Evolutionary conservation across 1,140 invertebrate genomes (phyloP), one percentile per base, ranked within the genome.

Genomic region (Agraylea sexmaculata): DNA sequence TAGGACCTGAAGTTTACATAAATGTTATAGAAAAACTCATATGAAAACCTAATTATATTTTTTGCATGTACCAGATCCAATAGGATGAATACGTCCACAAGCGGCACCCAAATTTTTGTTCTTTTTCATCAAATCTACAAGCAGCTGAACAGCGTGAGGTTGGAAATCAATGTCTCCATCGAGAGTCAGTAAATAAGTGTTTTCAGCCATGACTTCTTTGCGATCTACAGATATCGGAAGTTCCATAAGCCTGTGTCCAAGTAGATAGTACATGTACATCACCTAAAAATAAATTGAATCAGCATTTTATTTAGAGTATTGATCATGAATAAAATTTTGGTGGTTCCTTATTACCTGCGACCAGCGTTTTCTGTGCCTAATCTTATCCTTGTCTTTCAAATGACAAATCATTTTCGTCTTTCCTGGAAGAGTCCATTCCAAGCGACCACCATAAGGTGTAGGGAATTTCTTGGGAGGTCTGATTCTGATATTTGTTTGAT

Each of bases 91-190:
- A 51, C 94, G 80, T 21, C 94, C 94, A 64, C 94, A 99, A 42
- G 94, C 94, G 29, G 94, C 93, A 16, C 93, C 94, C n/a, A 97
- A 69, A 64, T 95, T 95, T 51, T 84, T 82, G 58, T 98, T 98
- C 58, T 97, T 98, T 58, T 97, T 97, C 91, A 98, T 95, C 52
- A 97, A 77, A 78, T 98, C 93, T 3, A 98, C 79, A 8, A 98
- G 68, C 10, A 99, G 65, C 51, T 91, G 79, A 0, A 99, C 93
- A 41, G 94, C 94, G 50, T 84, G 80, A 1, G 95, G 94, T 57
- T 94, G 87, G 62, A 99, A 98, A 65, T 98, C 94, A 59, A 98
- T 96, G 56, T 99, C 94, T 39, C 94, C 95, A 55, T 99, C 95
- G 5, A 99, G 68, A 7, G 94, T 95, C 11, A 99, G 62, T 12